Evolutionary conservation across 2,797 vertebrate species (phyloP).

Genomic region (Periophthalmus magnuspinnatus): DNA sequence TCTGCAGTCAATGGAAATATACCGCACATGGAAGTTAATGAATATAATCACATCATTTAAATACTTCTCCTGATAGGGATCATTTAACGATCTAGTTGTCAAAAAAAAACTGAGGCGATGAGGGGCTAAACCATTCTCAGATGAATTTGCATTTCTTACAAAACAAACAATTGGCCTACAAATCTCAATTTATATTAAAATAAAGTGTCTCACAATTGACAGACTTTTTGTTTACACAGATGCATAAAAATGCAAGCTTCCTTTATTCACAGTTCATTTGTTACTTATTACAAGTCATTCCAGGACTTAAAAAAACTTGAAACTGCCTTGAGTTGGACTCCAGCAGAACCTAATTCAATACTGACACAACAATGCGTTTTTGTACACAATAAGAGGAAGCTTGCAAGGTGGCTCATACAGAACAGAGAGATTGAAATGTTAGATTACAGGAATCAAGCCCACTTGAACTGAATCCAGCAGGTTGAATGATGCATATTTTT

Average conservation of each 20-base stretch:
- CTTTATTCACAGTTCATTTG: background rate
- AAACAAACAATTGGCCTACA: background rate
- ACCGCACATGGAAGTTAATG: background rate
- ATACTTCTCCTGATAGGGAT: no score
- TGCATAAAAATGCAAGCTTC: background rate
- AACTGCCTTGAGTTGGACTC: background rate
- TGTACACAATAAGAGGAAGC: slow-evolving; percentile 71
- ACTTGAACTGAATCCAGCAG: slow-evolving; percentile 43
- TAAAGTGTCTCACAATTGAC: background rate
- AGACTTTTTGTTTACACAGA: background rate
- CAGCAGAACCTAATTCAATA: slow-evolving; percentile 44
- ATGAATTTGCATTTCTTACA: no score
- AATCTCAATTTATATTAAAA: background rate
- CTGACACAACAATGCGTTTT: slow-evolving; percentile 38
- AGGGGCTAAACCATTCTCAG: background rate
- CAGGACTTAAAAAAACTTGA: background rate
- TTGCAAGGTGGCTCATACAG: slow-evolving; percentile 58
- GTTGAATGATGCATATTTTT: slow-evolving; percentile 49
- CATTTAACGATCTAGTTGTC: no score
- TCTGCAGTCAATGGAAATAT: background rate
- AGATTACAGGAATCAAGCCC: slow-evolving; percentile 51
- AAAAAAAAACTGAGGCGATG: background rate
- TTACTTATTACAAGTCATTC: background rate
- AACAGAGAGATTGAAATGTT: slow-evolving; percentile 47
- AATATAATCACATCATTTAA: no score